A percentile compares a stretch with the other conserved stretches of the same genome.
phyloP scores from a whole-genome alignment of 2,113 vertebrate species.

The Pelvicachromis taeniatus region DNA sequence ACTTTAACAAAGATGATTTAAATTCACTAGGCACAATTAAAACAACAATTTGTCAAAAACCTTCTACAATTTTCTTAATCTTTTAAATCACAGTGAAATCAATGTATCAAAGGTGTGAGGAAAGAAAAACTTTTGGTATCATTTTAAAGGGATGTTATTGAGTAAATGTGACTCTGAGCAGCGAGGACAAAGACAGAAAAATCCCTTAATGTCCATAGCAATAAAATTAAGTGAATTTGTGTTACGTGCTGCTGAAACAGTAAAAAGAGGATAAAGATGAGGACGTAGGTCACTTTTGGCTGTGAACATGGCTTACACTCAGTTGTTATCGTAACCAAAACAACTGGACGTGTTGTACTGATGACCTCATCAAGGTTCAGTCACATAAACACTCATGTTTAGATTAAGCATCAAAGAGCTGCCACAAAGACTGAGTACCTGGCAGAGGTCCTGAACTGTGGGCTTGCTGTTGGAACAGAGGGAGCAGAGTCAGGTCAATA shows the following conservation, averaged over 20 bases:
- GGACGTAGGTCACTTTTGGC: neutral
- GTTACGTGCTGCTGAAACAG: neutral
- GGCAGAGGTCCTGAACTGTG: slow-evolving; percentile 48
- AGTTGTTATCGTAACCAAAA: slow-evolving; percentile 54
- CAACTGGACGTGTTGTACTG: slow-evolving; percentile 40
- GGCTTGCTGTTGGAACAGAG: slow-evolving; percentile 47
- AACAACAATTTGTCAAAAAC: neutral
- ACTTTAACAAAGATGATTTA: neutral
- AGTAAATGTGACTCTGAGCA: neutral
- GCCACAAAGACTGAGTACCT: slow-evolving; percentile 55
- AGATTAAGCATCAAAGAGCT: slow-evolving; percentile 62
- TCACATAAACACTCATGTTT: slow-evolving; percentile 49
- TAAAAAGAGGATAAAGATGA: neutral
- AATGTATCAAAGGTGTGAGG: neutral
- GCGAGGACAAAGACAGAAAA: neutral
- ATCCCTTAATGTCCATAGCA: neutral
- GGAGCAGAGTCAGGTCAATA: slow-evolving; percentile 54
- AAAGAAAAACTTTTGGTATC: neutral
- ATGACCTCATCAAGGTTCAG: slow-evolving; percentile 43
- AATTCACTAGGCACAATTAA: neutral
- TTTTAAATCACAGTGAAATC: neutral
- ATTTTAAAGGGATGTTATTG: neutral
- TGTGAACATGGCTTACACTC: slow-evolving; percentile 15
- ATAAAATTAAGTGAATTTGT: neutral
- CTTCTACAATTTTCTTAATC: neutral